phyloP scores from a whole-genome alignment of 2,797 vertebrate species.

The Sternotherus odoratus region DNA sequence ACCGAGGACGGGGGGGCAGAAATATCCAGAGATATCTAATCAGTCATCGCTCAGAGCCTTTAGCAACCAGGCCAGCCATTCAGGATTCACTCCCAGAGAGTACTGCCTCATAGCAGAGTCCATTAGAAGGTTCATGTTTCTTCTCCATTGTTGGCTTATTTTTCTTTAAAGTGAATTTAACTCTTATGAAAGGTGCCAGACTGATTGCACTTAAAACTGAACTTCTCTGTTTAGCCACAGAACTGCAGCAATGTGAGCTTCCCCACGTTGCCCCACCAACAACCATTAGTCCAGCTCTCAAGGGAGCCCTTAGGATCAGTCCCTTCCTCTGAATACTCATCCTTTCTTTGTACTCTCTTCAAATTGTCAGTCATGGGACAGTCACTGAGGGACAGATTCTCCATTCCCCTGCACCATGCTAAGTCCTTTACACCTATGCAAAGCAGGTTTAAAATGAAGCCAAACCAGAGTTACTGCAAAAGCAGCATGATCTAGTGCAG shows the following conservation, averaged over 20 bases:
- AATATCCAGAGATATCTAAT: background rate
- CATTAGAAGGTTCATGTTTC: background rate
- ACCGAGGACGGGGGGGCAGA: background rate
- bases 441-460: background rate
- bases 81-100: background rate
- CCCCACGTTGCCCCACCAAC: background rate
- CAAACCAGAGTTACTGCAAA: background rate
- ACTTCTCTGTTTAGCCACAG: background rate
- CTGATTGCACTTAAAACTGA: background rate
- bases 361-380: too few species aligned
- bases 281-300: background rate
- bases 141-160: background rate
- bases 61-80: background rate
- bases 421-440: background rate
- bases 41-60: background rate
- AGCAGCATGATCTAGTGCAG: background rate
- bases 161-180: background rate
- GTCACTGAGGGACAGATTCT: background rate
- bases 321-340: background rate
- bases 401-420: background rate
- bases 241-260: background rate
- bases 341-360: background rate
- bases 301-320: background rate
- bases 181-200: background rate
- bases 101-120: background rate